Evolutionary conservation across 2,113 vertebrate species (phyloP), one percentile per base, ranked within the genome.

Genomic region (western clawed frog (Xenopus tropicalis)): DNA sequence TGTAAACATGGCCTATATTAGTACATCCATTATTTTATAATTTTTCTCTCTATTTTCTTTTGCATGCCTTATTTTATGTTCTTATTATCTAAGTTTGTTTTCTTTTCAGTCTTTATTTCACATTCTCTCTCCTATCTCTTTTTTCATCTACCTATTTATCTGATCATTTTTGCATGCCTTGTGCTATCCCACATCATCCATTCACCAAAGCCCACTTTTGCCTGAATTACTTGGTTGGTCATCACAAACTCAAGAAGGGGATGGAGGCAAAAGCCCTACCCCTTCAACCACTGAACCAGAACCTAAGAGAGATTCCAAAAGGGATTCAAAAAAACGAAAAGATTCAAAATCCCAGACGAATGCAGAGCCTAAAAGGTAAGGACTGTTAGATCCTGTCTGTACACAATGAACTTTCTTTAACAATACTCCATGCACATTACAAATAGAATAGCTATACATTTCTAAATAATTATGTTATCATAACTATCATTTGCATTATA

Each of bases 261-360:
- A 93, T 79, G 90, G 92, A 72, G 84, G 81, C 74, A 91, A 84
- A 88, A 84, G 80, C 42, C 79, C 89, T 72, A 87, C 79, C 81
- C 88, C 90, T 85, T 84, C 86, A 77, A 81, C 83, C 66, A 17
- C 46, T 79, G 93, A 93, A 79, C 84, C 77, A 77, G 91, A 94
- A 74, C 78, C 85, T 84, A 96, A 93, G 88, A 95, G 86, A 89
- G 92, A 96, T 84, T 90, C 90, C 89, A 96, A 91, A 91, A 94
- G 93, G 89, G 95, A 96, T 87, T 95, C 94, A 80, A 95, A 95
- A 93, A 96, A 92, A 90, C 93, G 90, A 90, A 96, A 89, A 91
- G 94, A 96, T 85, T 83, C 88, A 83, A 93, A 92, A 91, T 80
- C 83, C 16, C 89, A 90, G 77, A 70, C 89, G 85, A 91, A 90